Evolutionary conservation across 1,140 invertebrate genomes (phyloP).

Genomic region (Chymomyza costata): DNA sequence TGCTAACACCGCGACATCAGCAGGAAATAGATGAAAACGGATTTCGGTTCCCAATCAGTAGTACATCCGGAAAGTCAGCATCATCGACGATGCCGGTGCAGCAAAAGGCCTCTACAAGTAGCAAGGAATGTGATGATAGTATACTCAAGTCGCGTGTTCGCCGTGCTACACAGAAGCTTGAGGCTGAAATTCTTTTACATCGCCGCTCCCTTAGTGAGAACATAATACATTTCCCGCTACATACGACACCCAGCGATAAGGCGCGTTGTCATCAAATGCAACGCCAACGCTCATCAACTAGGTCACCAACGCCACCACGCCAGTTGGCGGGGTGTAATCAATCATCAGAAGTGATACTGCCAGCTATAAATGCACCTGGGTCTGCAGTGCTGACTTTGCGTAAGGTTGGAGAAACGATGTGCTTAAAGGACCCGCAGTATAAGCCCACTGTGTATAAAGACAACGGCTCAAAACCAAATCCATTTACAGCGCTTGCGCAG

Average conservation of each 20-base stretch:
- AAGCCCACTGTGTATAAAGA: slow-evolving; percentile 78
- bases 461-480: slow-evolving; percentile 77
- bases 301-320: slow-evolving; percentile 61
- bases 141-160: slow-evolving; percentile 55
- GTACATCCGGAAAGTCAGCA: slow-evolving; percentile 60
- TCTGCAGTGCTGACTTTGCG: slow-evolving; percentile 76
- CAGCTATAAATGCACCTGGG: slow-evolving; percentile 32
- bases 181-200: slow-evolving; percentile 74
- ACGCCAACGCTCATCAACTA: slow-evolving; percentile 64
- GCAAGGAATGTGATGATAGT: slow-evolving; percentile 50
- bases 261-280: slow-evolving; percentile 82
- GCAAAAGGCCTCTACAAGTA: slow-evolving; percentile 46
- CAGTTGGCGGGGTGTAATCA: slow-evolving; percentile 22
- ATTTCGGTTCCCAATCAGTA: slow-evolving; percentile 61
- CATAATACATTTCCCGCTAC: slow-evolving; percentile 77
- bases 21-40: slow-evolving; percentile 54
- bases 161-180: slow-evolving; percentile 75
- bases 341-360: slow-evolving; percentile 12
- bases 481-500: slow-evolving; percentile 82
- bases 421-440: slow-evolving; percentile 86
- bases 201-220: slow-evolving; percentile 84
- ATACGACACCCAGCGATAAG: slow-evolving; percentile 82
- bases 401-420: slow-evolving; percentile 85
- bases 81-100: slow-evolving; percentile 62
- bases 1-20: slow-evolving; percentile 41